A percentile compares a stretch with the other conserved stretches of the same genome.
phyloP scores from a whole-genome alignment of 1,140 invertebrate genomes.

The Orchesella cincta region DNA sequence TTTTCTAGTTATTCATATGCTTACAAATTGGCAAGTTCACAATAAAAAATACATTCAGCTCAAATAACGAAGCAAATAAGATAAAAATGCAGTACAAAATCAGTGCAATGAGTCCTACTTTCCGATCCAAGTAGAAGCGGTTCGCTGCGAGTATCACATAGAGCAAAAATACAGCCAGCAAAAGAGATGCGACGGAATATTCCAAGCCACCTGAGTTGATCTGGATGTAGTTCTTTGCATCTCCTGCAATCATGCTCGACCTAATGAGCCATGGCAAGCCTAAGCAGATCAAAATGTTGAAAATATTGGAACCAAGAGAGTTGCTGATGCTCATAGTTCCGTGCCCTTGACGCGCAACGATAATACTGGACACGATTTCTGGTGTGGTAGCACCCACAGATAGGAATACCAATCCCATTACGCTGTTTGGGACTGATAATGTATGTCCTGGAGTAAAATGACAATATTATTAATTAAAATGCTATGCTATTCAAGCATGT shows the following conservation, averaged over 20 bases:
- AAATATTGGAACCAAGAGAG: conserved; percentile 77
- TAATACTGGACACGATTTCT: conserved; percentile 78
- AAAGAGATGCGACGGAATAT: conserved; percentile 76
- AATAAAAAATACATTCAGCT: conserved; percentile 61
- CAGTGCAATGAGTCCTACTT: conserved; percentile 65
- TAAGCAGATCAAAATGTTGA: conserved; percentile 68
- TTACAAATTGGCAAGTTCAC: conserved; percentile 58
- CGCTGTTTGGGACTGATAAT: conserved; percentile 68
- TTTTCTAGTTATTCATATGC: neutral
- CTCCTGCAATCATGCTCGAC: conserved; percentile 61
- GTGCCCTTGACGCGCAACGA: conserved; percentile 78
- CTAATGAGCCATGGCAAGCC: conserved; percentile 82
- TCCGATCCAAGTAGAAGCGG: conserved; percentile 75
- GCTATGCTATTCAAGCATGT: neutral
- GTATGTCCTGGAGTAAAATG: conserved; percentile 63
- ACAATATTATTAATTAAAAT: neutral
- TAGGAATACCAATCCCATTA: conserved; percentile 82
- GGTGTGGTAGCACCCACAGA: conserved; percentile 82
- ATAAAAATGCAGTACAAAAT: conserved; percentile 66
- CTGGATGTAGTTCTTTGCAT: conserved; percentile 67
- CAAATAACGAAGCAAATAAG: conserved; percentile 63
- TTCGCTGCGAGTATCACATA: conserved; percentile 75
- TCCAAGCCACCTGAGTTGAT: conserved; percentile 79
- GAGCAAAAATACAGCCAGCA: conserved; percentile 75
- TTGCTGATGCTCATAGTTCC: conserved; percentile 83